Evolutionary conservation across 2,797 vertebrate genomes (phyloP), one percentile per base, ranked within the genome.

Genomic region (Pseudochaenichthys georgianus): DNA sequence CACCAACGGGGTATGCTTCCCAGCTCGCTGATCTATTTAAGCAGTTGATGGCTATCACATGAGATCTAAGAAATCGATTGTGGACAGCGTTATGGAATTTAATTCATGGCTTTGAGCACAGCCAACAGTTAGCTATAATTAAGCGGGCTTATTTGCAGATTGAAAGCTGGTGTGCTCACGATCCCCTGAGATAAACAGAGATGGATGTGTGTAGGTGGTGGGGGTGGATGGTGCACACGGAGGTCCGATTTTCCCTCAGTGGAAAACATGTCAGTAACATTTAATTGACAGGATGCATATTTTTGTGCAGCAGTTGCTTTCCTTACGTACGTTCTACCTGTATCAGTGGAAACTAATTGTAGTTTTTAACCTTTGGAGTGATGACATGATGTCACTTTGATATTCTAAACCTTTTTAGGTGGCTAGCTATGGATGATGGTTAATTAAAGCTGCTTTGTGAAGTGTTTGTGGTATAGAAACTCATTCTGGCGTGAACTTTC

Each of bases 101-200:
- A 89, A 92, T 89, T 85, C 70, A 83, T 77, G 73, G 85, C 82
- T 85, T 68, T 64, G 47, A 81, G 76, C 28, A 13, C 54, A 69
- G 70, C 72, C 71, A 64, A 42, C 73, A 66, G 79, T 88, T 84
- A 64, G 61, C 53, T 60, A 23, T 86, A 90, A 90, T 93, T 91
- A 90, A 85, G 63, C 55, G 42, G 60, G 66, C 75, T 85, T 83
- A 83, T 89, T 86, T 85, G 79, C 45, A 72, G 82, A 91, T 84
- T 72, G 78, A 78, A 88, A 51, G 74, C 62, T 85, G 75, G 59
- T 83, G 79, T 6, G 66, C 73, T 77, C 16, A 28, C 47, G 15
- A 47, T 87, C 83, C 86, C 78, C 50, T 16, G 86, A 87, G 88
- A 88, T 59, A 23, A 57, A 62, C 53, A 38, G 69, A 76, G 74